A percentile compares a stretch with the other conserved stretches of the same genome.
Evolutionary conservation across 2,113 vertebrate genomes (phyloP).

Genomic region (Vireo altiloquus): DNA sequence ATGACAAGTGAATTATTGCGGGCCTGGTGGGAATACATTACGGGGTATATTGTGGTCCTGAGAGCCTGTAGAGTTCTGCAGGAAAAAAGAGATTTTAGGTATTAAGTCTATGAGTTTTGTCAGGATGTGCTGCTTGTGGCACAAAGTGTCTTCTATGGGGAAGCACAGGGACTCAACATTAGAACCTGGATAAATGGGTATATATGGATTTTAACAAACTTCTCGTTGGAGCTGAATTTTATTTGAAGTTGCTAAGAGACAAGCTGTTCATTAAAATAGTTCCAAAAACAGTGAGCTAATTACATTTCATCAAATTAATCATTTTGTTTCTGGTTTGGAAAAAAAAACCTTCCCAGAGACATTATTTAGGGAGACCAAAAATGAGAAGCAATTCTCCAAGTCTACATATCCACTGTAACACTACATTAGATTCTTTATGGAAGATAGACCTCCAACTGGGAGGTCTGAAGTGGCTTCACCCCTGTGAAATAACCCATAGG

Average conservation of each 20-base stretch:
- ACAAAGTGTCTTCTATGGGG: neutral
- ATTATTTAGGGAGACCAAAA: neutral
- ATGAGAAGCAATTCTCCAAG: neutral
- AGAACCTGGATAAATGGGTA: neutral
- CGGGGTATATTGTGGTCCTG: neutral
- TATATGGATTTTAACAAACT: neutral
- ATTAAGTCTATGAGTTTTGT: neutral
- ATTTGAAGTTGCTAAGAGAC: neutral
- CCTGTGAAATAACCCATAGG: neutral
- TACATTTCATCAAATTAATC: neutral
- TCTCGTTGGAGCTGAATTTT: neutral
- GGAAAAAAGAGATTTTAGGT: neutral
- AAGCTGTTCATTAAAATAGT: neutral
- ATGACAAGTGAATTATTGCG: slow-evolving; percentile 16
- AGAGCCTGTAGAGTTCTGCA: neutral
- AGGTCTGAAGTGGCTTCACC: neutral
- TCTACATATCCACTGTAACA: neutral
- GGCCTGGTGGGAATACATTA: neutral
- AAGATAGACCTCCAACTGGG: neutral
- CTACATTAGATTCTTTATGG: neutral
- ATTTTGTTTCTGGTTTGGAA: neutral
- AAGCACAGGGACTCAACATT: neutral
- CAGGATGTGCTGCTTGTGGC: rapidly evolving
- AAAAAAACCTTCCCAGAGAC: neutral
- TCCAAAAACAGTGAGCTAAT: neutral